Percentiles rank a stretch among this genome's conserved stretches.
Evolutionary conservation across 2,113 vertebrate species (phyloP).

Genomic region (Platichthys stellatus): DNA sequence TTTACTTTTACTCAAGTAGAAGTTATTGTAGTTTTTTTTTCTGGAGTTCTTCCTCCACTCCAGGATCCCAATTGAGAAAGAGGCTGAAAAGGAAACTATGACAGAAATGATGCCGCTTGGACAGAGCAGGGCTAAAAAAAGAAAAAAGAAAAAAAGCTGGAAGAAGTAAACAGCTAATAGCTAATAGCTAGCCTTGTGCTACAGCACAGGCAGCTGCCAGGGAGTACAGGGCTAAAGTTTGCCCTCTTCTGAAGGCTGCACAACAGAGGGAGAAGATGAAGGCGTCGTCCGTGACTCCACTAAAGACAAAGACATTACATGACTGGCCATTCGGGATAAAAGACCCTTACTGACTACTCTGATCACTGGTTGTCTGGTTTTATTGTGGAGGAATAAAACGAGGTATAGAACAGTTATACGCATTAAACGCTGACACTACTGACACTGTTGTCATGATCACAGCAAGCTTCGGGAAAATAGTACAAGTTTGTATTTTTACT

Average conservation of each 20-base stretch:
- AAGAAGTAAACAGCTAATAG: background rate
- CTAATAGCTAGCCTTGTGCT: background rate
- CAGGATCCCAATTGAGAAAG: too few species aligned
- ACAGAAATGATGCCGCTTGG: background rate
- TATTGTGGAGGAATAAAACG: background rate
- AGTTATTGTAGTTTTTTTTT: too few species aligned
- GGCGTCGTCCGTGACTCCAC: too few species aligned
- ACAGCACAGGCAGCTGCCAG: too few species aligned
- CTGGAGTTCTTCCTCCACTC: too few species aligned
- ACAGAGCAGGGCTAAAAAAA: background rate
- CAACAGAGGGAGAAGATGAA: too few species aligned
- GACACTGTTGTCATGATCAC: background rate
- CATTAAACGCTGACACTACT: too few species aligned
- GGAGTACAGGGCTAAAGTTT: background rate
- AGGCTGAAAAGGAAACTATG: background rate
- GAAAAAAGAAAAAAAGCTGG: background rate
- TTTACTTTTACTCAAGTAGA: too few species aligned
- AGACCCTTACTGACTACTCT: background rate
- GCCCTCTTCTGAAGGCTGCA: too few species aligned
- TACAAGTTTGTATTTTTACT: background rate
- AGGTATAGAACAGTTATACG: background rate
- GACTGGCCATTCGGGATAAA: background rate
- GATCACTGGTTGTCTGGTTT: background rate
- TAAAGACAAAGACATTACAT: background rate
- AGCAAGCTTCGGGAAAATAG: too few species aligned